Base-by-base conservation (phyloP, 2,113 vertebrate genomes). In the Urocitellus parryii region DNA sequence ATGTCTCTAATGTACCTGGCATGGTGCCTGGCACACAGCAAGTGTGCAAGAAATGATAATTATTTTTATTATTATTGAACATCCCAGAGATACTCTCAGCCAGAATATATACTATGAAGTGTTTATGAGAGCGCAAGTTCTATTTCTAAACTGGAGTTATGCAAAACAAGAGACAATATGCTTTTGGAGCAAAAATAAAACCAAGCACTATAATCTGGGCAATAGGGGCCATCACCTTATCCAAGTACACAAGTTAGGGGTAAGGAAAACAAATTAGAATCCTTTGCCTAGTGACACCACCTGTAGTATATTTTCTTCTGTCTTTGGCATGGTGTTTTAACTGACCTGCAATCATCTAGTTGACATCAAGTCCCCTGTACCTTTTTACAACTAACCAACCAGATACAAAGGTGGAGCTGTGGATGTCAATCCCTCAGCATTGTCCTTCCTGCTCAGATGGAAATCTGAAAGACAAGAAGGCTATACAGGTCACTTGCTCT, bases 101-200 rank as follows among this genome's bases (percentile, higher is more conserved):
- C 7, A 37, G 34, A 88, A 63, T 24, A 78, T 11, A 53, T 2
- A 80, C 61, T 34, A 80, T 79, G 85, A 87, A 58, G 61, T 61
- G 72, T 42, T 90, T 90, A 68, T 2, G 48, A 83, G 24, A 83
- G 39, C 20, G 1, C 29, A 78, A 11, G n/a, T 14, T 86, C 17
- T 78, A 32, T 80, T 92, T 90, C 25, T 63, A 96, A 74, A 77
- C 48, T 18, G 45, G 11, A 83, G 16, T 45, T 22, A 74, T 32
- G 63, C 34, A 94, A 90, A 77, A 67, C 16, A 58, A 86, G 89
- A 68, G 65, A 79, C 14, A 24, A 68, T 56, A 39, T 5, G 6
- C 25, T 84, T 65, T 79, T 84, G 45, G 67, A 65, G 14, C 22
- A 86, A 74, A 91, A 77, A 45, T 76, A 77, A 88, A 94, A 81